phyloP scores from a whole-genome alignment of 2,113 vertebrate species.

The Acrocephalus arundinaceus region DNA sequence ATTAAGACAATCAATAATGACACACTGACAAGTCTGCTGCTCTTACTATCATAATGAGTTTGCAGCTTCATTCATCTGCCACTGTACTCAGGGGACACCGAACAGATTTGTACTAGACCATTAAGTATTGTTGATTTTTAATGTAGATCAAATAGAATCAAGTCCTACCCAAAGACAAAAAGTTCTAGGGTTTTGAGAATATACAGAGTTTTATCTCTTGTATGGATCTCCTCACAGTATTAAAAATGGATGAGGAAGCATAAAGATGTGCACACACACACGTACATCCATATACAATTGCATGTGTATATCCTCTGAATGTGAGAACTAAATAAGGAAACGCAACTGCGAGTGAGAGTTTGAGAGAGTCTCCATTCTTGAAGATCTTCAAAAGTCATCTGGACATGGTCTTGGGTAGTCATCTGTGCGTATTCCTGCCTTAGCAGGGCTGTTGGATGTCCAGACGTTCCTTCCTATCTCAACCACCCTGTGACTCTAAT shows the following conservation, averaged over 20 bases:
- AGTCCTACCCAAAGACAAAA: neutral
- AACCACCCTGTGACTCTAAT: neutral
- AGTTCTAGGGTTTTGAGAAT: neutral
- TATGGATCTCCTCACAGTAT: neutral
- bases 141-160: neutral
- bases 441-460: neutral
- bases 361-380: neutral
- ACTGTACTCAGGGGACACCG: neutral
- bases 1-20: neutral
- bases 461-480: neutral
- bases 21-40: neutral
- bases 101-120: neutral
- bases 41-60: neutral
- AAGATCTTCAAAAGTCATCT: neutral
- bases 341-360: neutral
- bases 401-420: neutral
- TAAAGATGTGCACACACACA: neutral
- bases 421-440: neutral
- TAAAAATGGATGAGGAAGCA: neutral
- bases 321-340: neutral
- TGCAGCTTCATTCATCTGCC: neutral
- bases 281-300: fast-evolving
- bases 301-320: neutral
- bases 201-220: neutral
- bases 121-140: neutral